These are phyloP conservation scores for Galbula dea DNA, from an alignment of 2,113 vertebrate species.

Conservation along the genomic window DNA sequence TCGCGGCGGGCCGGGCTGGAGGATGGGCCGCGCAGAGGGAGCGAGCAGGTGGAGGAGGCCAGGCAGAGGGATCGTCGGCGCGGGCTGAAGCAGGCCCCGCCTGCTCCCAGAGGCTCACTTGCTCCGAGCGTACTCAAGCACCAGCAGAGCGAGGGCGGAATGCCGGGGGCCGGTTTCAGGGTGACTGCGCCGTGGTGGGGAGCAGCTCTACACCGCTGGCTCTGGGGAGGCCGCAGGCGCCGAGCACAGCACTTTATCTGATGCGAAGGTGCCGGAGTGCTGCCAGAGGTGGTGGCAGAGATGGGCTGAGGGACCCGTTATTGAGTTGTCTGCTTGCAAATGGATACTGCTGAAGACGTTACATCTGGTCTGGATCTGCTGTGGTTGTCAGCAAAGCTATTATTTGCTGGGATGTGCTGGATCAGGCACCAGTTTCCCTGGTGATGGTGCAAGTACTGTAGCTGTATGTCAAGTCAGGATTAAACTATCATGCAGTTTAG, in stretches of 20 bases:
- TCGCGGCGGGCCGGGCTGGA: background rate
- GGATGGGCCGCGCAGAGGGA: background rate
- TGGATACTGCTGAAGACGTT: rapidly evolving
- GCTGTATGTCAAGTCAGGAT: background rate
- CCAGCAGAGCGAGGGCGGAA: no score
- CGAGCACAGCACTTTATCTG: rapidly evolving
- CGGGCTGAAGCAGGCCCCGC: background rate
- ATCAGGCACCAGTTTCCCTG: background rate
- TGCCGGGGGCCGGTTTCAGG: no score
- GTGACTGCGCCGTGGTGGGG: rapidly evolving
- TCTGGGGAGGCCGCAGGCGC: background rate
- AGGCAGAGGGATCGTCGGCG: background rate
- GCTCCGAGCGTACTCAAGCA: no score
- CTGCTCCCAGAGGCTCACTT: no score
- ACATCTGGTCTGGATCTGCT: rapidly evolving
- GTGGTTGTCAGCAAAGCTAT: background rate
- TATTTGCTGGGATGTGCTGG: background rate
- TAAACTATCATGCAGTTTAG: background rate
- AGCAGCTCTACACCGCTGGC: background rate
- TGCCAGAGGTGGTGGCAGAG: rapidly evolving
- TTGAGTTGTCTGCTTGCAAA: background rate
- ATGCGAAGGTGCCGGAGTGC: background rate
- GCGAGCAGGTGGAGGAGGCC: background rate
- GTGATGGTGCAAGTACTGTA: background rate
- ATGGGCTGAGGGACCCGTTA: rapidly evolving